Base-by-base conservation (phyloP, 1,140 invertebrate genomes). In the Drosophila lowei region DNA sequence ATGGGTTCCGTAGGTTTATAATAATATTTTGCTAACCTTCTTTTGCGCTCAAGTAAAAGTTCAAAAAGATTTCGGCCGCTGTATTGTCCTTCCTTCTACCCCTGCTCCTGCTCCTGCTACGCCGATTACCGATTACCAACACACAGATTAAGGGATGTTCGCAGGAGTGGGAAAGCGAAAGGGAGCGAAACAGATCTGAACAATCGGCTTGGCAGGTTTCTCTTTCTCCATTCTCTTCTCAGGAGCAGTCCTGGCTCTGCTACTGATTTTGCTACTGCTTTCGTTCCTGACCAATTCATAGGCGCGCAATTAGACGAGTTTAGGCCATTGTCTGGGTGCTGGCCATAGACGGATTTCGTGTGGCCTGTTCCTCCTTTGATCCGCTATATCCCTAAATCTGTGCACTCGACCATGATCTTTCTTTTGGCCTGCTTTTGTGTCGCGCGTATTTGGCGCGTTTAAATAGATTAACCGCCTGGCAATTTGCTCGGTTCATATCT, bases 21-120 rank as follows among this genome's bases (percentile, higher is more conserved):
- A 90, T 88, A 90, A 90, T 90, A 89, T 90, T 90, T 90, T 81
- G 88, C 75, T 90, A 90, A 90, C 88, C 89, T 90, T 80, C 79
- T 90, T 86, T 90, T 78, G 64, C 84, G 83, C 71, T 79, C 72
- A 54, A 42, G 77, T 74, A 78, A 77, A 88, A 90, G 79, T 85
- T 85, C 83, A 89, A 90, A 90, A 89, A 74, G 88, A 84, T 85
- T 86, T 90, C 83, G 81, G 58, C 81, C 81, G 81, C 70, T 78
- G 34, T 38, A 38, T 38, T 38, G 34, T 38, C 11, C 62, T 50
- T 21, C 79, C 77, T 72, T 80, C 65, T 63, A 70, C 66, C 72
- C 77, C 67, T 78, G 46, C 43, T 18, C 25, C 70, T 67, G 25
- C 5, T 21, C 6, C 18, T 48, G 47, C 18, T 65, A 47, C 71